phyloP scores from a whole-genome alignment of 2,888 invertebrate genomes.

The Agriopis leucophaearia region DNA sequence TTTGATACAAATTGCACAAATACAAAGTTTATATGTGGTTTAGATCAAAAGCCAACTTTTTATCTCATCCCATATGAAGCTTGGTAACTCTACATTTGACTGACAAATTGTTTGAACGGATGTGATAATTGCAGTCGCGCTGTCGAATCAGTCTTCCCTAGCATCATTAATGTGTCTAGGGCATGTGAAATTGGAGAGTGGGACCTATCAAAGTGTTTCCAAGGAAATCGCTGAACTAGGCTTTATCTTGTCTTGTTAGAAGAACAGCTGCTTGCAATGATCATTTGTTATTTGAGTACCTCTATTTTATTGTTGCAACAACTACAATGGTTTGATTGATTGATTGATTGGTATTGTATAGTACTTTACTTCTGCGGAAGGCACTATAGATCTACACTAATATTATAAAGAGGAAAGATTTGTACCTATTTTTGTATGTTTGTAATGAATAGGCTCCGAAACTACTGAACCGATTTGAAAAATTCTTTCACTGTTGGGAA shows the following conservation, averaged over 20 bases:
- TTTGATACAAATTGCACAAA: no score
- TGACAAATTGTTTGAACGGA: conserved; percentile 61
- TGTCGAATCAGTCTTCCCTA: conserved; percentile 25
- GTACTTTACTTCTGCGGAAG: no score
- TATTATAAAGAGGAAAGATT: no score
- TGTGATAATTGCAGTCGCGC: conserved; percentile 54
- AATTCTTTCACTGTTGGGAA: no score
- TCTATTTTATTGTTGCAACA: no score
- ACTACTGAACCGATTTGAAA: no score
- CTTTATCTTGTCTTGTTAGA: not conserved
- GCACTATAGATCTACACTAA: no score
- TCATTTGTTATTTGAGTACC: not conserved
- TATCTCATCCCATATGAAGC: not conserved
- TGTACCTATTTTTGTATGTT: no score
- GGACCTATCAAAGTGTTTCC: conserved; percentile 21
- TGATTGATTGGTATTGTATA: not conserved
- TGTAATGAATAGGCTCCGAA: no score
- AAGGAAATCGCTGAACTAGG: conserved; percentile 14
- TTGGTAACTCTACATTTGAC: conserved; percentile 39
- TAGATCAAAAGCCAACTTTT: not conserved
- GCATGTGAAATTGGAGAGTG: conserved; percentile 25
- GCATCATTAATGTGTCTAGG: conserved; percentile 39
- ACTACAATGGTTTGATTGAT: no score
- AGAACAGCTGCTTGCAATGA: not conserved
- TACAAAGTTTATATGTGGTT: no score